Conservation (phyloP, 2,113 vertebrate species). For the Petroica traversi region DNA sequence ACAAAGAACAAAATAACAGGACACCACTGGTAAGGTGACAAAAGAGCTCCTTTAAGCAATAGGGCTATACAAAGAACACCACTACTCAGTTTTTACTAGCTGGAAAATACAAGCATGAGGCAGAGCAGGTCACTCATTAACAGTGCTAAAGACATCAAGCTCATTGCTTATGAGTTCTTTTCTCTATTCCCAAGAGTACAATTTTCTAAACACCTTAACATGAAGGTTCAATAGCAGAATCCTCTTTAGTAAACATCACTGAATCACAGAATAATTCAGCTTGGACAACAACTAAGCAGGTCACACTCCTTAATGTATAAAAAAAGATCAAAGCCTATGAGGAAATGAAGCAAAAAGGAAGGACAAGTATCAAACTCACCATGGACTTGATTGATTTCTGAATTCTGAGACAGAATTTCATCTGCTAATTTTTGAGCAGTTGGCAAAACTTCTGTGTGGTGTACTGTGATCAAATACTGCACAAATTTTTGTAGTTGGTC, state of each 20-base stretch:
- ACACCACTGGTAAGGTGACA: not conserved
- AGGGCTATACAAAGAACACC: not conserved
- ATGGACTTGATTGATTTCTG: slow-evolving; percentile 98
- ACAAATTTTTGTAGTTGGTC: slow-evolving; percentile 99
- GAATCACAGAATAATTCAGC: not conserved
- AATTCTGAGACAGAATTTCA: slow-evolving; percentile 98
- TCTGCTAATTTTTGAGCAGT: slow-evolving; percentile 97
- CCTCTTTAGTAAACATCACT: not conserved
- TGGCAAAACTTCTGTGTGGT: slow-evolving; percentile 98
- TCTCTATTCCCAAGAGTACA: not conserved
- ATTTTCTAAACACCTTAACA: not conserved
- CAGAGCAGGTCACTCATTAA: not conserved
- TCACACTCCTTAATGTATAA: not conserved
- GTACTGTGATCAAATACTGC: slow-evolving; percentile 98
- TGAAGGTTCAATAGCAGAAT: not conserved
- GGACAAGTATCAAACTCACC: slow-evolving; percentile 79
- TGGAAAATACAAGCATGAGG: not conserved
- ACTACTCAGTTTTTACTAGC: not conserved
- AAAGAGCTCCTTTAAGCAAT: not conserved
- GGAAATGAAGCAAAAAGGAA: not conserved
- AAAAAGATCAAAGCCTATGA: not conserved
- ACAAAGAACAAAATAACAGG: not conserved
- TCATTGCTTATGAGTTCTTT: not conserved
- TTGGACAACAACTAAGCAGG: not conserved
- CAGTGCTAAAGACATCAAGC: not conserved